phyloP scores from a whole-genome alignment of 2,888 invertebrate species.

The Stegana nigrithorax region DNA sequence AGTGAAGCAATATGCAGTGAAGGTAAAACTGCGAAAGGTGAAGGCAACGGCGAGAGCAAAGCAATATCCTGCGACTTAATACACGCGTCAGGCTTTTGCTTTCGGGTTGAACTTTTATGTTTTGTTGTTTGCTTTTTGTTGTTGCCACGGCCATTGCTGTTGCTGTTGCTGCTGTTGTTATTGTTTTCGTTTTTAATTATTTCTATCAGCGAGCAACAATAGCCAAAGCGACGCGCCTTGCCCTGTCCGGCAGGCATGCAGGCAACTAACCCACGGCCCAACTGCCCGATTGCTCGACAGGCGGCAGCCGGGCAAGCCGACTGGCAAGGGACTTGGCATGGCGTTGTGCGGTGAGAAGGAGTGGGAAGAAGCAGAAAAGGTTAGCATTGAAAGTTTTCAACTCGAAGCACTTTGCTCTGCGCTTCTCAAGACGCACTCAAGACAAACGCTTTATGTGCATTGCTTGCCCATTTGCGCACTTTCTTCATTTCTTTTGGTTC shows the following conservation, averaged over 20 bases:
- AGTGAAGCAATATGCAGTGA: conserved; percentile 1
- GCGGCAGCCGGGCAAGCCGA: too few species aligned
- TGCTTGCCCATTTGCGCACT: conserved; percentile 3
- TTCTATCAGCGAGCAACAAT: conserved; percentile 36
- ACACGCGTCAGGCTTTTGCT: too few species aligned
- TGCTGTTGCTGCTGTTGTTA: conserved; percentile 1
- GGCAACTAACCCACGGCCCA: too few species aligned
- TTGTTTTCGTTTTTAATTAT: conserved; percentile 45
- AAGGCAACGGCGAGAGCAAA: neutral
- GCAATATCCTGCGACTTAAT: conserved; percentile 23
- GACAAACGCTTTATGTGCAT: conserved; percentile 16
- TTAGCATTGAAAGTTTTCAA: too few species aligned
- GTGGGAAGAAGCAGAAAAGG: neutral
- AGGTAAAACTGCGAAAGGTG: neutral
- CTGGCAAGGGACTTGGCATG: too few species aligned
- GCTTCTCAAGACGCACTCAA: conserved; percentile 11
- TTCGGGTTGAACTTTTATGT: too few species aligned
- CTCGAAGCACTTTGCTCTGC: too few species aligned
- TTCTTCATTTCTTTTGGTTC: neutral
- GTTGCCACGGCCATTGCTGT: neutral
- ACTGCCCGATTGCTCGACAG: too few species aligned
- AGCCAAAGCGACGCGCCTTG: conserved; percentile 27
- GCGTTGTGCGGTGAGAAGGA: neutral
- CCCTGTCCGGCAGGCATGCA: conserved; percentile 5
- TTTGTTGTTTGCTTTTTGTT: neutral